Evolutionary conservation across 2,888 invertebrate genomes (phyloP), one percentile per base, ranked within the genome.

Genomic region (Thalpophila matura): DNA sequence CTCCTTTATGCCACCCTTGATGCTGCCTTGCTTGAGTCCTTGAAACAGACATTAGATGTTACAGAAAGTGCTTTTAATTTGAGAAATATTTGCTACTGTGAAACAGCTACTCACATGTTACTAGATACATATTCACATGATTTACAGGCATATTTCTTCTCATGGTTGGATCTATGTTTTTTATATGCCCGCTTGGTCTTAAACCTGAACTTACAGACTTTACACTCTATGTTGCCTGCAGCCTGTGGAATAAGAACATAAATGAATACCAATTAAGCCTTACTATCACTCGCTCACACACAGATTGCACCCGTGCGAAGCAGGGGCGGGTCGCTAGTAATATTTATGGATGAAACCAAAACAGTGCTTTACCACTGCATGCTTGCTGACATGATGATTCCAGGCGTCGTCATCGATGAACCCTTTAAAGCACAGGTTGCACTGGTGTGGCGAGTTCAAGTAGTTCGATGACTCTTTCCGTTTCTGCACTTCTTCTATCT

Each of bases 21-120:
- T 95, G 94, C 49, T 94, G 93, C 63, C 92, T 93, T 2, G 94
- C 94, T 85, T 94, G 94, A 10, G 93, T 93, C 46, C 94, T 95
- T 83, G 5, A 42, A 16, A 51, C 2, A 29, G 2, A 18, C n/a
- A n/a, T 5, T 4, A 24, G 4, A 6, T 26, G n/a, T n/a, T n/a
- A n/a, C 6, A 22, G 7, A n/a, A 5, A n/a, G 1, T 3, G 2
- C 1, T 40, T 10, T 35, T 43, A 4, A n/a, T n/a, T 16, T 54
- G 4, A 9, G 10, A 24, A 14, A 31, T 3, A 18, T 18, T 42
- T 33, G 3, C 1, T 6, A 31, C 7, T 9, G 0, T 16, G 18
- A 20, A n/a, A 3, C 14, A 35, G 7, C 6, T 24, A 88, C 93
- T 88, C 62, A 94, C 94, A 88, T 88, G 18, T 92, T 92, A 51